phyloP scores from a whole-genome alignment of 2,113 vertebrate species.

The Anguilla rostrata region DNA sequence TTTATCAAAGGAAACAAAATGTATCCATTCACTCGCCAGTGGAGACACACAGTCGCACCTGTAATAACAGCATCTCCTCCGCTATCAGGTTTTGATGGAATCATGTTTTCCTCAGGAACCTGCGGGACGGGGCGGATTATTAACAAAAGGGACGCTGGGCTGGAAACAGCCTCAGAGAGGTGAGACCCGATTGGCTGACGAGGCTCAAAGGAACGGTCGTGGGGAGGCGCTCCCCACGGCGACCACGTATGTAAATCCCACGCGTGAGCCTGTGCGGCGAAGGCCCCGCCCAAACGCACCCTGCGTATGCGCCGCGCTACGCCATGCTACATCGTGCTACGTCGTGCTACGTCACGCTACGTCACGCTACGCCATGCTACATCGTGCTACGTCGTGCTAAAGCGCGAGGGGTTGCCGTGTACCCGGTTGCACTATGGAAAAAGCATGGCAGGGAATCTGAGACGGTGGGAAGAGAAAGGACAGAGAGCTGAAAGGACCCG shows the following conservation, averaged over 20 bases:
- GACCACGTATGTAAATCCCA: not conserved
- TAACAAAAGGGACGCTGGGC: not conserved
- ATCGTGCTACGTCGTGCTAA: too few species aligned
- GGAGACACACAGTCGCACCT: not conserved
- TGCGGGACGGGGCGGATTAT: not conserved
- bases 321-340: too few species aligned
- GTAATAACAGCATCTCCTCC: slow-evolving; percentile 2
- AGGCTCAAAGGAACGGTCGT: not conserved
- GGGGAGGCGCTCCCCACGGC: not conserved
- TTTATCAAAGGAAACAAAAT: not conserved
- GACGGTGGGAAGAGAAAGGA: not conserved
- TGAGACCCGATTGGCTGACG: not conserved
- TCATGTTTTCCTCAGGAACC: not conserved
- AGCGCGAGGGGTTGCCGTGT: not conserved
- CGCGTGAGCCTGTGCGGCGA: not conserved
- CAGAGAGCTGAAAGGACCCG: not conserved
- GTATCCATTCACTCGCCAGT: not conserved
- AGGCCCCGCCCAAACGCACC: not conserved
- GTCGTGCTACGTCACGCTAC: too few species aligned
- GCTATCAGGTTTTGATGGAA: not conserved
- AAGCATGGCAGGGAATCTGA: not conserved
- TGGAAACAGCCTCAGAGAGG: too few species aligned
- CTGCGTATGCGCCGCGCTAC: not conserved
- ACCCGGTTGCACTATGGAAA: not conserved
- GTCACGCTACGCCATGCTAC: too few species aligned